phyloP scores from a whole-genome alignment of 2,113 vertebrate species.

The Microtus ochrogaster region DNA sequence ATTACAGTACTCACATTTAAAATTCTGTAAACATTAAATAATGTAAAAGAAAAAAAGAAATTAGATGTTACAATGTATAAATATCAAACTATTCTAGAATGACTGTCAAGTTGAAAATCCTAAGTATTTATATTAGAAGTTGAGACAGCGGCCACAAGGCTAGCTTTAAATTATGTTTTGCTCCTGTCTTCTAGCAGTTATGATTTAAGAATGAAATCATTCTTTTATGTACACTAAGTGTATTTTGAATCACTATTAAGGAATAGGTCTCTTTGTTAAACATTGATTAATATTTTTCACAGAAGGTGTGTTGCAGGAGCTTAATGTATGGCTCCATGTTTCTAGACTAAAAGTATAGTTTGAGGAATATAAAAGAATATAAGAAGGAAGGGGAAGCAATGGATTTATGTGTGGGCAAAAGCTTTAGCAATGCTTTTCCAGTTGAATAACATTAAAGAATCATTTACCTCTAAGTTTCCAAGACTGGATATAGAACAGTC shows the following conservation, averaged over 20 bases:
- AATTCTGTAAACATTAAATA: neutral
- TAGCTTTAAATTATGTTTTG: constrained; percentile 26
- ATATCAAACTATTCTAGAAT: neutral
- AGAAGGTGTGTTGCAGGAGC: constrained; percentile 15
- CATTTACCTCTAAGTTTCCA: constrained; percentile 53
- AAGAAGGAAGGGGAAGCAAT: constrained; percentile 1
- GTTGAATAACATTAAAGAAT: constrained; percentile 20
- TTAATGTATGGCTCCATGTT: constrained; percentile 46
- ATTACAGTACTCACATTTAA: neutral
- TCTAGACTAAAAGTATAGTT: constrained; percentile 30
- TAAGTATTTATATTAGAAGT: neutral
- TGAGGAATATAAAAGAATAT: constrained; percentile 64
- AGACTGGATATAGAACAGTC: constrained; percentile 49
- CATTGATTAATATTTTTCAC: constrained; percentile 61
- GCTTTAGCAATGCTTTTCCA: constrained; percentile 36
- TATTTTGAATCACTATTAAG: constrained; percentile 55
- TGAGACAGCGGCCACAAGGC: neutral
- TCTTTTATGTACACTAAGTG: neutral
- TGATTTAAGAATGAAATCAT: neutral
- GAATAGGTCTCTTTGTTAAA: constrained; percentile 56
- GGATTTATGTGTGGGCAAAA: constrained; percentile 47
- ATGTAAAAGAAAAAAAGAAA: neutral
- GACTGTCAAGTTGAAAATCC: constrained; percentile 18
- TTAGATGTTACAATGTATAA: neutral
- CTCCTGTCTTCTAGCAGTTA: neutral